Conservation (phyloP, 2,888 invertebrate genomes). For the Cordilura impudica region DNA sequence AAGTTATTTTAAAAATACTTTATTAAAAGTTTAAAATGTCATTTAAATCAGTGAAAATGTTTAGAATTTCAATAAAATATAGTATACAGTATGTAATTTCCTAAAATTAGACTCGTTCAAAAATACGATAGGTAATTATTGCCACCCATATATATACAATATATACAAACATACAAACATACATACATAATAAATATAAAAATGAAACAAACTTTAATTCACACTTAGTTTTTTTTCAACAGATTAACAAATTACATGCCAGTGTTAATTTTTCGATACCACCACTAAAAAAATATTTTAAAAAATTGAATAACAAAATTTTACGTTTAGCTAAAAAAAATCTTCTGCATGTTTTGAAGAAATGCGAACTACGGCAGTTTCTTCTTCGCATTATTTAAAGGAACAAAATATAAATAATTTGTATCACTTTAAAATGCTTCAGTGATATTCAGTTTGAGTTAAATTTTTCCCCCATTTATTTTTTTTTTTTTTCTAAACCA, state of each 20-base stretch:
- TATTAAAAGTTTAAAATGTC: too few species aligned
- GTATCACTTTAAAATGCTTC: conserved; percentile 32
- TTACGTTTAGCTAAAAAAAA: conserved; percentile 17
- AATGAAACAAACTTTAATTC: background rate
- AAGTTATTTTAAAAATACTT: too few species aligned
- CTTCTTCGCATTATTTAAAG: background rate
- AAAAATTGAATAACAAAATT: conserved; percentile 51
- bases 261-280: conserved; percentile 65
- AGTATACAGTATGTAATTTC: too few species aligned
- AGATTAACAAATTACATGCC: conserved; percentile 62
- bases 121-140: too few species aligned
- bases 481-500: too few species aligned
- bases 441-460: conserved; percentile 30
- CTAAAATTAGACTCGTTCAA: too few species aligned
- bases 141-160: too few species aligned
- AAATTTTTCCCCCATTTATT: conserved; percentile 26
- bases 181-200: background rate
- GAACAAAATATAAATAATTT: conserved; percentile 1
- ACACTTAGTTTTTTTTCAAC: conserved; percentile 17
- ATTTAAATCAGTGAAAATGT: too few species aligned
- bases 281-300: conserved; percentile 49
- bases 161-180: too few species aligned
- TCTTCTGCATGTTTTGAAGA: conserved; percentile 11
- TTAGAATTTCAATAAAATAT: too few species aligned
- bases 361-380: background rate